phyloP scores from a whole-genome alignment of 1,140 invertebrate genomes.

The Lucilia sericata region DNA sequence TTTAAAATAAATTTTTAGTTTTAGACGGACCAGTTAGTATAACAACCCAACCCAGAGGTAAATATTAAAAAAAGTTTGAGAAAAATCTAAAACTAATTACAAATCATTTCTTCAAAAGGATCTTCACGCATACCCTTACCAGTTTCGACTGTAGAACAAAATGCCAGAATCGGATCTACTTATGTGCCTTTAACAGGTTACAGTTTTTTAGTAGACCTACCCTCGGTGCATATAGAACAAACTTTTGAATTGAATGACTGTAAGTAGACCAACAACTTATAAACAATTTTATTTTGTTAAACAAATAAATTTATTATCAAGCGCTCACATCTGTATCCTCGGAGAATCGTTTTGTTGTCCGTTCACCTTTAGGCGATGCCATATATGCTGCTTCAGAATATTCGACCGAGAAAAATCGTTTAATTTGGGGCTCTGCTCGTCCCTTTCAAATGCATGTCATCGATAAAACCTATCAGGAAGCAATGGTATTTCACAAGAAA shows the following conservation, averaged over 20 bases:
- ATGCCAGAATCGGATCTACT: conserved; percentile 50
- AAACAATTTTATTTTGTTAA: too few species aligned
- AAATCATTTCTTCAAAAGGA: background rate
- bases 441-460: conserved; percentile 73
- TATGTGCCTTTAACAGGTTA: conserved; percentile 63
- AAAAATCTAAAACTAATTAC: background rate
- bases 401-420: conserved; percentile 70
- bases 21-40: conserved; percentile 61
- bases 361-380: conserved; percentile 73
- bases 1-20: conserved; percentile 50
- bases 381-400: conserved; percentile 74
- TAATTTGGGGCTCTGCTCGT: conserved; percentile 72
- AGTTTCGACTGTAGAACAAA: conserved; percentile 56
- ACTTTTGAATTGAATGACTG: conserved; percentile 65
- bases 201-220: conserved; percentile 61
- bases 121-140: conserved; percentile 56
- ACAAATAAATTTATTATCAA: conserved; percentile 44
- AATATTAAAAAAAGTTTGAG: background rate
- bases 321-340: conserved; percentile 68
- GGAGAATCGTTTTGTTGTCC: conserved; percentile 75
- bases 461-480: conserved; percentile 76
- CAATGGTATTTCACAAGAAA: conserved; percentile 71
- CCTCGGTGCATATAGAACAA: conserved; percentile 66
- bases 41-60: conserved; percentile 57
- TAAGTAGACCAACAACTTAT: conserved; percentile 45